Evolutionary conservation across 2,113 vertebrate genomes (phyloP), one percentile per base, ranked within the genome.

Genomic region (Grallaria varia): DNA sequence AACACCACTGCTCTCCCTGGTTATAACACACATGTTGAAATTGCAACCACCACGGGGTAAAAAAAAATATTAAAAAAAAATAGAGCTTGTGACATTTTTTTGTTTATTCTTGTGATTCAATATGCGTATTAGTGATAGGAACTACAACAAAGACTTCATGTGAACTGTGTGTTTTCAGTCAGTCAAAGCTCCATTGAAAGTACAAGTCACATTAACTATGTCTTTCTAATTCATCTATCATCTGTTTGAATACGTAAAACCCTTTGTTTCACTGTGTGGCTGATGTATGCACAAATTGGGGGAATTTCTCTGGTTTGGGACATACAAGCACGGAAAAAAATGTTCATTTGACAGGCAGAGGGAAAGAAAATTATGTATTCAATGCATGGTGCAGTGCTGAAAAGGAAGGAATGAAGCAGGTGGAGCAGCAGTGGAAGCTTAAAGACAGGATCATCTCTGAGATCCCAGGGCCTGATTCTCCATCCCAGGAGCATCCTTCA

Each of bases 221-320:
- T 90, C 86, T 92, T 95, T 90, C 89, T 95, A 92, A 95, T 96
- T 80, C 83, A 93, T 90, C 83, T 95, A 89, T 96, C 90, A 79
- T 90, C 49, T 44, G 9, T 84, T 86, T 89, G 80, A 94, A 87
- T 68, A 68, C 66, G 79, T 79, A 84, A 93, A 95, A 81, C 69
- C 69, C 69, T 92, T 97, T 94, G 90, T 94, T 96, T 96, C 94
- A 82, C 80, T 62, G 3, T 66, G 85, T 84, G 69, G 80, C 56
- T 96, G 93, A 89, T 87, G 69, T 56, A 78, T 84, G 83, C 80
- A 56, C 30, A 97, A 96, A 55, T 93, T 93, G 92, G 69, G 67
- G 58, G 69, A 79, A 84, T 92, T 89, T 96, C 92, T 87, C 62
- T 84, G 84, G 86, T 69, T 73, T 45, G 53, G 83, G 60, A 66